A percentile compares a stretch with the other conserved stretches of the same genome.
Evolutionary conservation across 2,797 vertebrate species (phyloP).

Genomic region (Synaphobranchus kaupii): DNA sequence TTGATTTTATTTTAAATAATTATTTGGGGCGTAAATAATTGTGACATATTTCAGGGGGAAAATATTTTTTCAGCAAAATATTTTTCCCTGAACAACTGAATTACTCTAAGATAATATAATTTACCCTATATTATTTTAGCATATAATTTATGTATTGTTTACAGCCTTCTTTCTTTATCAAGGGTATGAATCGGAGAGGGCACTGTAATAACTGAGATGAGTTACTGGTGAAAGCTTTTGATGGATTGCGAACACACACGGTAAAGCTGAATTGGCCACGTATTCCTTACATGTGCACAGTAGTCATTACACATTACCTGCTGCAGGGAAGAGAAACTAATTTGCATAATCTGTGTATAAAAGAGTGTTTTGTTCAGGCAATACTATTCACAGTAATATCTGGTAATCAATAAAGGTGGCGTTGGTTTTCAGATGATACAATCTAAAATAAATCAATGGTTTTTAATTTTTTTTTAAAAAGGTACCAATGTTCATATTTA

Average conservation of each 20-base stretch:
- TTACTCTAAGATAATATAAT: too few species aligned
- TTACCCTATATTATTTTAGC: too few species aligned
- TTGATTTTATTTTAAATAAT: too few species aligned
- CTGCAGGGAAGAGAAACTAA: neutral
- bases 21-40: too few species aligned
- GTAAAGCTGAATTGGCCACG: neutral
- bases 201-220: too few species aligned
- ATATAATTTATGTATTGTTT: too few species aligned
- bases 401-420: neutral
- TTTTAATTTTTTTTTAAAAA: neutral
- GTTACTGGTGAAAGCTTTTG: neutral
- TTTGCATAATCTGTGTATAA: slow-evolving; percentile 27
- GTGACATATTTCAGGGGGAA: too few species aligned
- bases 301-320: neutral
- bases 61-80: too few species aligned
- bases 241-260: neutral
- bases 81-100: too few species aligned
- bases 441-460: neutral
- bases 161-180: too few species aligned
- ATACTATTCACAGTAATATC: slow-evolving; percentile 14
- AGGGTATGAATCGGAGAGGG: too few species aligned
- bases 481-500: neutral
- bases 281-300: neutral
- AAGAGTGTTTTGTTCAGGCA: slow-evolving; percentile 15
- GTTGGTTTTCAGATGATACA: neutral